phyloP scores from a whole-genome alignment of 2,113 vertebrate species.

The Paramormyrops kingsleyae region DNA sequence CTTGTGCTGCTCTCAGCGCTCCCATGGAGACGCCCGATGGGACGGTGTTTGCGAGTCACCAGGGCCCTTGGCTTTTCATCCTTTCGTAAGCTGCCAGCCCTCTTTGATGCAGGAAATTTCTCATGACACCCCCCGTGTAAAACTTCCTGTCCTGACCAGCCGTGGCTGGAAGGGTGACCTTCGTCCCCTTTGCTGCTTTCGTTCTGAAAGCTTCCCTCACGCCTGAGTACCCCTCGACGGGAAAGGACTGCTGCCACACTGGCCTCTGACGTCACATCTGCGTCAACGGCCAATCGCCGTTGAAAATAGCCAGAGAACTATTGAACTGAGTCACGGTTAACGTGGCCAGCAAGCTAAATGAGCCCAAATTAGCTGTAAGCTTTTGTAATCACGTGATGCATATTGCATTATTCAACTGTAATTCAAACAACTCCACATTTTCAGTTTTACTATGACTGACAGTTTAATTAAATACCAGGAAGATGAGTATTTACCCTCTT shows the following conservation, averaged over 20 bases:
- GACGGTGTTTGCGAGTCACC: not conserved
- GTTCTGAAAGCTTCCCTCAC: not conserved
- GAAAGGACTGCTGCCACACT: not conserved
- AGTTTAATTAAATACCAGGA: not conserved
- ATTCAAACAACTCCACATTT: not conserved
- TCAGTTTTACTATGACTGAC: not conserved
- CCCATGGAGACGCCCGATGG: not conserved
- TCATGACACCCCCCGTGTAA: not conserved
- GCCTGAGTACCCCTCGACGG: not conserved
- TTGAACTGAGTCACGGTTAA: not conserved
- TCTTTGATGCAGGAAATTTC: not conserved
- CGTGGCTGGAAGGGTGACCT: not conserved
- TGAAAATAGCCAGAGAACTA: not conserved
- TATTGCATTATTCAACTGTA: not conserved
- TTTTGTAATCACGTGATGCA: not conserved
- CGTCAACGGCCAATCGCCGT: not conserved
- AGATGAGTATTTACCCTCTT: not conserved
- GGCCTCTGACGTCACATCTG: not conserved
- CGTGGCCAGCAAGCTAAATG: not conserved
- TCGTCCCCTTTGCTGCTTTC: not conserved
- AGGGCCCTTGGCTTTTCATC: not conserved
- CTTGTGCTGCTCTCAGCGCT: not conserved
- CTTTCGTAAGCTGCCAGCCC: not conserved
- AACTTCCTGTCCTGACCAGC: not conserved
- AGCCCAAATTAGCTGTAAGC: not conserved